Conservation (phyloP, 1,140 invertebrate species). For the Paraescarpia echinospica region DNA sequence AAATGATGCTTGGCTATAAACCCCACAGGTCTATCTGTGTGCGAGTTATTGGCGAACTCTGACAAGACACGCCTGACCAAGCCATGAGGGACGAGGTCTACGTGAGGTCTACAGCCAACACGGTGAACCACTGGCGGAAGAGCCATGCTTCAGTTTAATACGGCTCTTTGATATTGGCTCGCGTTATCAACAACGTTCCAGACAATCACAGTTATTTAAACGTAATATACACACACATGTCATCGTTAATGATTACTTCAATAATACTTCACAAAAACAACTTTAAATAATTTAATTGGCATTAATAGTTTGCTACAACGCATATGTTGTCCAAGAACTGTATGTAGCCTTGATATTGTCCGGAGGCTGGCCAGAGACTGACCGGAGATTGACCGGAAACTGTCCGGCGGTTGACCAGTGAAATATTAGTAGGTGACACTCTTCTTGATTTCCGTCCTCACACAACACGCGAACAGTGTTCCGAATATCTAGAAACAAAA, state of each 20-base stretch:
- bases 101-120: no score
- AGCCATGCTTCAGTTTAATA: no score
- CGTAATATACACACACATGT: not conserved
- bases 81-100: no score
- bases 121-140: no score
- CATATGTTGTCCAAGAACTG: no score
- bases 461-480: not conserved
- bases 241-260: not conserved
- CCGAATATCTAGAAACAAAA: slow-evolving; percentile 8
- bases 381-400: no score
- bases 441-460: not conserved
- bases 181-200: not conserved
- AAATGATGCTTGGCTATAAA: not conserved
- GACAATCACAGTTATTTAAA: not conserved
- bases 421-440: not conserved
- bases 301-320: not conserved
- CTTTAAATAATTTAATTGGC: not conserved
- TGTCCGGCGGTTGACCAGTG: no score
- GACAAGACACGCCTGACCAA: no score
- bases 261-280: not conserved
- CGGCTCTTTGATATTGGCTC: not conserved
- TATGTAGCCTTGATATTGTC: no score
- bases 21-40: not conserved
- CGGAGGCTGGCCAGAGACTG: no score
- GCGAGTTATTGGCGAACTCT: not conserved